These are phyloP conservation scores for Drepana arcuata DNA, from an alignment of 1,140 invertebrate genomes.

Conservation along the genomic window DNA sequence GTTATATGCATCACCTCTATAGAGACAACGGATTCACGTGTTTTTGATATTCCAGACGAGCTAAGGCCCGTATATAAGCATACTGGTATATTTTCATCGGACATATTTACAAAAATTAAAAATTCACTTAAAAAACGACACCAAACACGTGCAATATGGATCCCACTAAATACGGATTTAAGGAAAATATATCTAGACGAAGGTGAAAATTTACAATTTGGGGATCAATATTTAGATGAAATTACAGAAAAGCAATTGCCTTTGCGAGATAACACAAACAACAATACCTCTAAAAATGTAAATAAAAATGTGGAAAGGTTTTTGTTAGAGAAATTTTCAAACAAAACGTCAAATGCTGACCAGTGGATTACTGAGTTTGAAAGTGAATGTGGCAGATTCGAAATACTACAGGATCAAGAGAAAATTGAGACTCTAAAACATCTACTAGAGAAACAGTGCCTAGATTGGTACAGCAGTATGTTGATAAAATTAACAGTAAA, in stretches of 20 bases:
- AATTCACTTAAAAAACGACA: constrained; percentile 18
- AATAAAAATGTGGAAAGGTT: constrained; percentile 21
- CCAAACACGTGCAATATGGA: constrained; percentile 17
- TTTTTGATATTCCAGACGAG: constrained; percentile 16
- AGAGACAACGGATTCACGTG: constrained; percentile 14
- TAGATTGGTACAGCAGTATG: constrained; percentile 30
- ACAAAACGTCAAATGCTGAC: constrained; percentile 15
- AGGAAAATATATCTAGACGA: constrained; percentile 27
- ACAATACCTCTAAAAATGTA: constrained; percentile 5
- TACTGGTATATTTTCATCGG: constrained; percentile 5
- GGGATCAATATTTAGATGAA: constrained; percentile 27
- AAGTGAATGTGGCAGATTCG: constrained; percentile 13
- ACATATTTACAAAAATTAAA: constrained; percentile 10
- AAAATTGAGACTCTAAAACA: constrained; percentile 30
- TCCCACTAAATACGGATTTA: constrained; percentile 18
- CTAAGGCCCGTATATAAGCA: constrained; percentile 12
- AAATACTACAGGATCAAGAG: constrained; percentile 17
- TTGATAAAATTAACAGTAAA: constrained; percentile 29
- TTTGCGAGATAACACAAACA: constrained; percentile 3
- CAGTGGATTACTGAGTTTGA: constrained; percentile 30
- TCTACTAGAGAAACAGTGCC: constrained; percentile 25
- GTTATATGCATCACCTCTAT: constrained; percentile 23
- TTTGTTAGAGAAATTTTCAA: constrained; percentile 24
- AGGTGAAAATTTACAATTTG: constrained; percentile 31
- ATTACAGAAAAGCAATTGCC: constrained; percentile 6